A percentile compares a stretch with the other conserved stretches of the same genome.
Evolutionary conservation across 2,888 invertebrate species (phyloP).

Genomic region (Athrips mouffetella): DNA sequence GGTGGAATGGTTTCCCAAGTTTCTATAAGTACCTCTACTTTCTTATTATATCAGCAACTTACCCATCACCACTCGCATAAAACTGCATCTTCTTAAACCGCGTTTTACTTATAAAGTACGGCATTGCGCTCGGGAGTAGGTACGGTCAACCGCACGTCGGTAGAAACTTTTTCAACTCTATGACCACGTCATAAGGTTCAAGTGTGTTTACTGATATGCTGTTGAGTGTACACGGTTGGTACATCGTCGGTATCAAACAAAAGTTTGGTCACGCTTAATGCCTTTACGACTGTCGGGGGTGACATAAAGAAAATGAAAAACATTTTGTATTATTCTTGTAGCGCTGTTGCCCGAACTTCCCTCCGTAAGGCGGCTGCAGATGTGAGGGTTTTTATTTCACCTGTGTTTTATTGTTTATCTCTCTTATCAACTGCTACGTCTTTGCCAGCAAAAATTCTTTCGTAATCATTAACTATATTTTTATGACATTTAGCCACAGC

Average conservation of each 20-base stretch:
- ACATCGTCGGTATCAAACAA: constrained; percentile 77
- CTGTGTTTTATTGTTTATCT: constrained; percentile 14
- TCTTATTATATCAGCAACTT: not conserved
- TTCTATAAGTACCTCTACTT: not conserved
- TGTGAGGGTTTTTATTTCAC: constrained; percentile 36
- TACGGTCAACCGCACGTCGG: too few relatives aligned
- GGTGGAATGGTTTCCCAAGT: too few relatives aligned
- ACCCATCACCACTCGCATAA: not conserved
- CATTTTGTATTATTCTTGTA: constrained; percentile 83
- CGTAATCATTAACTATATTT: too few relatives aligned
- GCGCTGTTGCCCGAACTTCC: constrained; percentile 72
- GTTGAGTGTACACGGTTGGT: too few relatives aligned
- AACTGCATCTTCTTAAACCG: not conserved
- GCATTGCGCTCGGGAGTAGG: constrained; percentile 58
- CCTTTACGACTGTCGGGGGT: constrained; percentile 91
- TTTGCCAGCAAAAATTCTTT: too few relatives aligned
- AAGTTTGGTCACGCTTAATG: constrained; percentile 92
- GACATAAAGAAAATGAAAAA: constrained; percentile 94
- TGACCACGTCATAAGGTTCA: too few relatives aligned
- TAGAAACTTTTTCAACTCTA: too few relatives aligned
- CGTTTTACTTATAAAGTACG: constrained; percentile 21
- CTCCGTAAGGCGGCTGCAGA: constrained; percentile 49
- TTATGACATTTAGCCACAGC: too few relatives aligned
- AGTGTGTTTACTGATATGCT: too few relatives aligned
- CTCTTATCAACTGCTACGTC: too few relatives aligned